Base-by-base conservation (phyloP, 2,797 vertebrate species). In the Pseudocheirus occidentalis region DNA sequence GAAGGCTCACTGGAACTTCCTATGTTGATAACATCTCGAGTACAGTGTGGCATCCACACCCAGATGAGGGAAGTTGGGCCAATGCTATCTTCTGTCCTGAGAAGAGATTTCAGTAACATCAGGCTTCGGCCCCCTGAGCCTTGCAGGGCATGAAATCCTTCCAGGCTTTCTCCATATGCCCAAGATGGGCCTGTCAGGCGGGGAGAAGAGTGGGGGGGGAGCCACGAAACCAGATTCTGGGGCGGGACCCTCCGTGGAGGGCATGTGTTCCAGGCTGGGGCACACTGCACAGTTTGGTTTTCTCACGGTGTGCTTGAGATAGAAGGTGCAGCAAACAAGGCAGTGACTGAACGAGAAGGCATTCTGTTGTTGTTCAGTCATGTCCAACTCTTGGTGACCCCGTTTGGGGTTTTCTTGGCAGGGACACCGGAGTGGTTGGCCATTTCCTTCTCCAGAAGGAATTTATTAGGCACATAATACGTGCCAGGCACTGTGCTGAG, bases 291-390 rank as follows among this genome's bases (percentile, higher is more conserved):
- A 62, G 4, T 6, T 59, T 62, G 10, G 9, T 9, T 3, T 5
- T 62, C 29, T 62, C 16, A 31, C 59, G 34, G 59, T 34, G 59
- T 34, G 29, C 59, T 5, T 50, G 81, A 27, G n/a, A 40, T 50
- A 28, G 29, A 4, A 0, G 12, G 59, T 1, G 0, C 31, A 4
- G 29, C 10, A 3, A 34, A 62, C 12, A 12, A 12, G 4, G 10
- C 5, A 10, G 3, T 29, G 58, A 59, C 9, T 12, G 29, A 62
- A 58, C 29, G 57, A 29, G 29, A 58, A 29, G 57, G 28, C 28
- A 28, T 29, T 58, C 28, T 10, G 28, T 29, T 58, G 57, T 58
- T 29, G 58, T 29, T 29, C 58, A 34, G 58, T 34, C 12, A 2
- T 4, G 58, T 34, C 29, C 12, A 1, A 12, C 58, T 62, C 58